Percentiles rank a stretch among this genome's conserved stretches.
phyloP scores from a whole-genome alignment of 2,797 vertebrate species.

The Chaenodraco wilsoni region DNA sequence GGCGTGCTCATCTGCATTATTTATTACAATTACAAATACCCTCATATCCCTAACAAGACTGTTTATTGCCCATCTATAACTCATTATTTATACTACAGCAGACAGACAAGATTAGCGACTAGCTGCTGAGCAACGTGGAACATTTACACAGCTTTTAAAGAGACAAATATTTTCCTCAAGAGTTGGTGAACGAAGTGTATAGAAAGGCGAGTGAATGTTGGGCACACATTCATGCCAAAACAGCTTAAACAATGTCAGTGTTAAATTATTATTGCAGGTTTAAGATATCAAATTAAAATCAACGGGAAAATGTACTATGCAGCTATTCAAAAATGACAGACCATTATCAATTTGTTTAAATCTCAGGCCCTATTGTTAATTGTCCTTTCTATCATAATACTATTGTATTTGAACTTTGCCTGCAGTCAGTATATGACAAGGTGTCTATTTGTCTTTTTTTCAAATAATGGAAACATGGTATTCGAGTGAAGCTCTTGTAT shows the following conservation, averaged over 20 bases:
- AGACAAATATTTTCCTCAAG: background rate
- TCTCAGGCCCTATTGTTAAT: background rate
- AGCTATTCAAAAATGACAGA: background rate
- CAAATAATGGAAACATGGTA: constrained; percentile 37
- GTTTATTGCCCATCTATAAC: background rate
- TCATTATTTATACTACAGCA: no score
- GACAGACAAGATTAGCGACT: no score
- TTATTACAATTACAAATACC: constrained; percentile 40
- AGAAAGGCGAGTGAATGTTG: background rate
- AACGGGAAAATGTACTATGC: no score
- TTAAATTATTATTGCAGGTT: no score
- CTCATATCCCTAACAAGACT: background rate
- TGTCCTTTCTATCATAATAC: constrained; percentile 7
- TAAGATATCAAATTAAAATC: no score
- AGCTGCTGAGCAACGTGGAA: background rate
- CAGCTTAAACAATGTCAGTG: background rate
- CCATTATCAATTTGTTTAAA: background rate
- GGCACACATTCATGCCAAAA: background rate
- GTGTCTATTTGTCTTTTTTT: constrained; percentile 27
- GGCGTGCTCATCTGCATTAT: constrained; percentile 45
- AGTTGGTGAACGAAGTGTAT: background rate
- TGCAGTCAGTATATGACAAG: constrained; percentile 33
- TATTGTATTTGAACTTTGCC: constrained; percentile 4
- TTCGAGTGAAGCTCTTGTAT: constrained; percentile 30
- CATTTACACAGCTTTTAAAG: background rate